Evolutionary conservation across 2,113 vertebrate species (phyloP), one percentile per base, ranked within the genome.

Genomic region (Xyrauchen texanus): DNA sequence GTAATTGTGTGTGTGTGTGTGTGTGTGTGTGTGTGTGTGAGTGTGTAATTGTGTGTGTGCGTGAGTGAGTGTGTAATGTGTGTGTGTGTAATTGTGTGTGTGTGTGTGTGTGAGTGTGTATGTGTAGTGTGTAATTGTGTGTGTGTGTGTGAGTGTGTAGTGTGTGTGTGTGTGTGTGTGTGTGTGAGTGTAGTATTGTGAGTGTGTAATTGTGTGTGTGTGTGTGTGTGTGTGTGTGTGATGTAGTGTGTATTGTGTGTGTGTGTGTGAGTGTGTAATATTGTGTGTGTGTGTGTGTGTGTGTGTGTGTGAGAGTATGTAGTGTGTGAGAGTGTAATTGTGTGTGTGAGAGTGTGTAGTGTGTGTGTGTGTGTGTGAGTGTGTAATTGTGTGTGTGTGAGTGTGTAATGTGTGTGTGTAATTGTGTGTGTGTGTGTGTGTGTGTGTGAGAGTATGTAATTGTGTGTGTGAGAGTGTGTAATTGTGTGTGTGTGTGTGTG

Each of bases 371-470:
- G 9, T 58, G 76, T 34, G 21, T 34, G 21, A n/a, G n/a, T n/a
- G n/a, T n/a, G n/a, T n/a, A n/a, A n/a, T n/a, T 34, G 21, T 62
- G 71, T 16, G 4, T 16, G 13, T 16, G 7, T 10, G n/a, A n/a
- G n/a, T n/a, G n/a, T n/a, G n/a, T n/a, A n/a, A n/a, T 47, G 65
- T 77, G 51, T 66, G 51, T 78, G 11, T 53, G 9, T 66, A n/a
- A n/a, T n/a, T n/a, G 76, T 34, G 21, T 34, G 21, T 34, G 21
- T 34, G 21, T 34, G 21, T 34, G 21, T 34, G 1, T 1, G 1
- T 34, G 21, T 1, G 21, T 34, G 21, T 1, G 21, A 1, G 73
- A 67, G 81, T 62, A 42, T 73, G 63, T n/a, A n/a, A 51, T 61
- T 73, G 62, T 61, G 45, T 11, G 47, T 78, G 34, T 49, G 1